Percentiles rank a stretch among this genome's conserved stretches.
These are phyloP conservation scores for Reinhardtius hippoglossoides DNA, from an alignment of 2,113 vertebrate genomes.

Conservation along the genomic window DNA sequence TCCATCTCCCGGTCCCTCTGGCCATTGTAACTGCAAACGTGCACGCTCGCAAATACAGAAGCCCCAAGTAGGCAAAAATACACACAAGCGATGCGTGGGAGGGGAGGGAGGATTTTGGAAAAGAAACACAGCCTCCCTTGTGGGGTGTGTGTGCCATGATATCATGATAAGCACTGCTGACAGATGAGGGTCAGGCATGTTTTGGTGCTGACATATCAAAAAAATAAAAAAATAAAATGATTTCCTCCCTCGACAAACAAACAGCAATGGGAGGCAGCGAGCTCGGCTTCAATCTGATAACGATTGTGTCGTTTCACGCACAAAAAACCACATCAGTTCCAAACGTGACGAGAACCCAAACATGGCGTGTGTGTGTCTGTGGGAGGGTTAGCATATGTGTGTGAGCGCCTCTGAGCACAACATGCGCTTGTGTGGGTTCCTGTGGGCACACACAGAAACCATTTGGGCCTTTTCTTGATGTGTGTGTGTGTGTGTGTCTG, in stretches of 20 bases:
- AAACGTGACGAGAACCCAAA: constrained; percentile 21
- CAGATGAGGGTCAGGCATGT: constrained; percentile 71
- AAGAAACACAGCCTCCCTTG: constrained; percentile 17
- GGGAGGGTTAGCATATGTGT: neutral
- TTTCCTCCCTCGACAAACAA: constrained; percentile 25
- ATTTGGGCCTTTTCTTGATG: neutral
- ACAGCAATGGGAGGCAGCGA: constrained; percentile 9
- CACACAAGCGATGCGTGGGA: constrained; percentile 8
- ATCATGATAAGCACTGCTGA: constrained; percentile 61
- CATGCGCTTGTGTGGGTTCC: neutral
- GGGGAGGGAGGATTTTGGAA: constrained; percentile 7
- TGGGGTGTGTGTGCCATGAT: constrained; percentile 43
- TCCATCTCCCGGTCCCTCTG: constrained; percentile 15
- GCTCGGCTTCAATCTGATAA: constrained; percentile 22
- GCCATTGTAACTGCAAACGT: constrained; percentile 38
- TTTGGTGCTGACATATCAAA: constrained; percentile 38
- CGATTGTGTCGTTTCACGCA: neutral
- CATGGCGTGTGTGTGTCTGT: neutral
- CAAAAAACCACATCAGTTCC: constrained; percentile 9
- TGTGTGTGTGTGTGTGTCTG: neutral
- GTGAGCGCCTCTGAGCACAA: neutral
- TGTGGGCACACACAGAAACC: neutral
- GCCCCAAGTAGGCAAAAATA: constrained; percentile 17
- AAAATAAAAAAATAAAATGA: constrained; percentile 3
- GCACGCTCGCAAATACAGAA: constrained; percentile 1